Evolutionary conservation across 2,888 invertebrate species (phyloP), one percentile per base, ranked within the genome.

Genomic region (Epistrophe eligans): DNA sequence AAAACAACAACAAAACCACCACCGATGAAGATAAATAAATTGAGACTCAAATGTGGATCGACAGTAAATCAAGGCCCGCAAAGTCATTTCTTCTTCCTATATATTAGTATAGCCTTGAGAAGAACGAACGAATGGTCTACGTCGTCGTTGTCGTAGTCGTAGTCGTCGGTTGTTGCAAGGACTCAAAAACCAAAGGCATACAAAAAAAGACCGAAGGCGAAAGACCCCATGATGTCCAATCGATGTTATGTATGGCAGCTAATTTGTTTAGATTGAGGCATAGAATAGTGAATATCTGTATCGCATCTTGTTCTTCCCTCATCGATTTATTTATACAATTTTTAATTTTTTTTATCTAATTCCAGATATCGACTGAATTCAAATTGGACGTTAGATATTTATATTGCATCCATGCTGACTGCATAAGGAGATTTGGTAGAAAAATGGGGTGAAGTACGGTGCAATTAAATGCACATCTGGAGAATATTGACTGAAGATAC

Each of bases 231-330:
- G 79, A 60, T 76, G 79, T 79, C 76, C 87, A 76, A 87, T 87
- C 83, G 62, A 79, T 60, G 87, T 82, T 76, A 87, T 83, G 67
- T 74, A 87, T 83, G 82, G 87, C 79, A 79, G 72, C 87, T 87
- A 87, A 87, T 87, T 87, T 87, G 87, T 87, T 87, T 79, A 79
- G 79, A 87, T 87, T 87, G 87, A 72, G 83, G 82, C 79, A 76
- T 79, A 52, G 74, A 74, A 79, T 71, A 79, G 74, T 57, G 52
- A 71, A 79, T 71, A 55, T 35, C 58, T 58, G 40, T 72, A 70
- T 73, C 43, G 17, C 50, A 28, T n/a, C 57, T 32, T 48, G 45
- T 66, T 35, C 24, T 58, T 43, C 38, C 32, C 67, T 52, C 17
- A 62, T 67, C 35, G 73, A 50, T 45, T 35, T 55, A 55, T 55